Evolutionary conservation across 37 sponge, comb jelly and placozoan species (phyloP).

Genomic region (Aphrocallistes beatrix): DNA sequence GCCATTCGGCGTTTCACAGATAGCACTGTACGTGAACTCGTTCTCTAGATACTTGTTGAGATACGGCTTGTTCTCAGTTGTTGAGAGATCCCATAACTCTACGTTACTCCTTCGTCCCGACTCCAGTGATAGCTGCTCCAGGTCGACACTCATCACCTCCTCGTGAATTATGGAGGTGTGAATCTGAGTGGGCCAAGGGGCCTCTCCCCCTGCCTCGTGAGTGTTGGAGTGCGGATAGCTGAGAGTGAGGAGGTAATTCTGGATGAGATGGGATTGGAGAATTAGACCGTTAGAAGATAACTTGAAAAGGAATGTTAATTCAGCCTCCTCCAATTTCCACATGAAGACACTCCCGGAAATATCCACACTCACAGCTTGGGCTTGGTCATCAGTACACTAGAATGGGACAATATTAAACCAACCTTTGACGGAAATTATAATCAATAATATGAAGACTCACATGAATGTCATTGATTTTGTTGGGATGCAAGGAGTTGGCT

Average conservation of each 20-base stretch:
- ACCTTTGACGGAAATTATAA: no score
- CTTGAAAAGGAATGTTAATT: background rate
- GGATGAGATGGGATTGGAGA: background rate
- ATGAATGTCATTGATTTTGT: background rate
- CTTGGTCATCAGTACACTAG: no score
- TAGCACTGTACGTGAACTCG: background rate
- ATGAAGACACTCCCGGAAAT: background rate
- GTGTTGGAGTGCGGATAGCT: background rate
- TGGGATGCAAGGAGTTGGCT: background rate
- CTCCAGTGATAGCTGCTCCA: background rate
- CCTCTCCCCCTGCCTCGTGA: background rate
- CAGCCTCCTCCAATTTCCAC: background rate
- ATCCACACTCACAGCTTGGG: background rate
- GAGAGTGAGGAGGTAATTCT: background rate
- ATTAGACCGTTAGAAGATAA: background rate
- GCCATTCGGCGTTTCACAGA: background rate
- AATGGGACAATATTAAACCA: no score
- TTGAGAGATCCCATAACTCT: background rate
- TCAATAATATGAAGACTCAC: no score
- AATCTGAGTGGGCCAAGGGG: background rate
- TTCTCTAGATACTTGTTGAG: background rate
- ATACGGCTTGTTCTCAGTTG: background rate
- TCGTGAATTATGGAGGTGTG: background rate
- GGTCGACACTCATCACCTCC: background rate
- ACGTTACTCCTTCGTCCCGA: background rate